These are phyloP conservation scores for Spinus pinus DNA, from an alignment of 2,797 vertebrate species.

Conservation along the genomic window DNA sequence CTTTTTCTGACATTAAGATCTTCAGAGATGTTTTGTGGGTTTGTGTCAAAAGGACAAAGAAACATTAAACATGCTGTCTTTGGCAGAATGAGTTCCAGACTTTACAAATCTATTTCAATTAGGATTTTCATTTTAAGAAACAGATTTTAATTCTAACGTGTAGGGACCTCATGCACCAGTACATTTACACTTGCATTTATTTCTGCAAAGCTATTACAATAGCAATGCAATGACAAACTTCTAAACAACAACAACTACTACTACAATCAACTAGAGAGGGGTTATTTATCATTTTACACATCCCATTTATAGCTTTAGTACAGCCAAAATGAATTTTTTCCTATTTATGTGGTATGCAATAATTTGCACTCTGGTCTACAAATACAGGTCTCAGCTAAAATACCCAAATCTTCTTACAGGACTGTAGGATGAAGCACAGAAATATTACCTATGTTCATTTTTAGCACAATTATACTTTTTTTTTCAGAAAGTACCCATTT, in stretches of 20 bases:
- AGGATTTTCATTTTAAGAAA: conserved; percentile 2
- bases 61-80: background rate
- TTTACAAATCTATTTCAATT: conserved; percentile 12
- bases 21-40: background rate
- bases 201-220: background rate
- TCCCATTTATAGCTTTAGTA: background rate
- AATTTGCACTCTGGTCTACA: background rate
- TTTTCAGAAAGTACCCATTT: background rate
- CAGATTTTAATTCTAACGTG: background rate
- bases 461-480: background rate
- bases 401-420: background rate
- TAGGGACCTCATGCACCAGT: background rate
- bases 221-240: background rate
- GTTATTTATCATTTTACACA: background rate
- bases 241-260: background rate
- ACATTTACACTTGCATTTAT: background rate
- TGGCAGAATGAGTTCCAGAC: background rate
- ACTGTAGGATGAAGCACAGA: background rate
- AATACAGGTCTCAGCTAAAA: background rate
- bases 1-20: background rate
- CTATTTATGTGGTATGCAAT: background rate
- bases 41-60: conserved; percentile 24
- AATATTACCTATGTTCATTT: background rate
- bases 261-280: background rate
- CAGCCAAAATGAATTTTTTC: background rate